Conservation (phyloP, 2,888 invertebrate genomes). For the Ectemnius continuus region DNA sequence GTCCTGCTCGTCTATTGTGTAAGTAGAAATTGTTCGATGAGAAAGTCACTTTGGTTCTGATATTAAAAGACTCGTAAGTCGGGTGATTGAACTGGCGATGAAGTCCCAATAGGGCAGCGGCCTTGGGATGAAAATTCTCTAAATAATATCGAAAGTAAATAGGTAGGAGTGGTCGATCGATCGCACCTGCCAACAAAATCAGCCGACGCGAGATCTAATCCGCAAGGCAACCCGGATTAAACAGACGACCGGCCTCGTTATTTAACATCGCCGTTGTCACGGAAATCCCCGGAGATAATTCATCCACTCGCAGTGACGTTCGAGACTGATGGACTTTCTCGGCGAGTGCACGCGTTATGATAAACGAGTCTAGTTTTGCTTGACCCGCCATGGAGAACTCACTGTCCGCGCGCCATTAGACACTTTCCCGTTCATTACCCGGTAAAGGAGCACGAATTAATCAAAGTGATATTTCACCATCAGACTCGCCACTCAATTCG, state of each 20-base stretch:
- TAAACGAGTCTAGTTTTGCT: background rate
- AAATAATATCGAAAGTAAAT: background rate
- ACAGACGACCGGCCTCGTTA: background rate
- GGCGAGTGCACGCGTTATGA: background rate
- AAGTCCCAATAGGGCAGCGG: background rate
- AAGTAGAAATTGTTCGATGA: background rate
- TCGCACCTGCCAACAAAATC: background rate
- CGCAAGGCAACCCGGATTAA: background rate
- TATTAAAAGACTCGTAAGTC: too few relatives aligned
- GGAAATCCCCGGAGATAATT: conserved; percentile 5
- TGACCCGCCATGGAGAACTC: too few relatives aligned
- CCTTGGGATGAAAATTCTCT: background rate
- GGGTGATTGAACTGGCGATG: background rate
- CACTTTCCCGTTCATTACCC: too few relatives aligned
- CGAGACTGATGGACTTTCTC: conserved; percentile 3
- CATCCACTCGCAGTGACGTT: background rate
- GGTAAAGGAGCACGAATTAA: too few relatives aligned
- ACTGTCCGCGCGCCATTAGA: too few relatives aligned
- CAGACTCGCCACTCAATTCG: too few relatives aligned
- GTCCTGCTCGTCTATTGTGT: too few relatives aligned
- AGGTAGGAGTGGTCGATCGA: background rate
- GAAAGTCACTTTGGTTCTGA: background rate
- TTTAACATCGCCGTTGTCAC: conserved; percentile 5
- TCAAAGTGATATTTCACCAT: too few relatives aligned
- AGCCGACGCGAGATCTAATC: background rate